Conservation (phyloP, 1,140 invertebrate species). For the Drosophila teissieri region DNA sequence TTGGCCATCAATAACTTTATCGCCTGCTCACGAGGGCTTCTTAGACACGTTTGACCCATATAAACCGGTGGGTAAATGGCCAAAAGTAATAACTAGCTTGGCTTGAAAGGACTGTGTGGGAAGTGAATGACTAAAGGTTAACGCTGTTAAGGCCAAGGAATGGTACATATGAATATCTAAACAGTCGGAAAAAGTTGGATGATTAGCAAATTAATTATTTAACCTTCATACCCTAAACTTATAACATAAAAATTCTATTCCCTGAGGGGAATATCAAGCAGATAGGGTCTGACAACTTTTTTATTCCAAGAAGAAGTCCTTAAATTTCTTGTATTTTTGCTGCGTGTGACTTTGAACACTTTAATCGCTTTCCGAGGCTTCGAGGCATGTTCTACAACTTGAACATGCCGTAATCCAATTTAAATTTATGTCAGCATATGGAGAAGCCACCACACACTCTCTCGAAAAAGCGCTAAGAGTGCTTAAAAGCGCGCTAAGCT, state of each 20-base stretch:
- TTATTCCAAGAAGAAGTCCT: not conserved
- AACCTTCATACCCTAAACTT: too few species aligned
- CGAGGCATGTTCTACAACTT: constrained; percentile 47
- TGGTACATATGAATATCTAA: not conserved
- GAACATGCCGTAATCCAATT: constrained; percentile 60
- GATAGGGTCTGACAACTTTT: too few species aligned
- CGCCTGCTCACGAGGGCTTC: constrained; percentile 41
- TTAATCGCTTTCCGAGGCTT: constrained; percentile 23
- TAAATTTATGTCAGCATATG: constrained; percentile 54
- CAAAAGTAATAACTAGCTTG: constrained; percentile 49
- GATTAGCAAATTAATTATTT: too few species aligned
- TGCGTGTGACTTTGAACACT: constrained; percentile 18
- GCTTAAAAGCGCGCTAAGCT: constrained; percentile 45
- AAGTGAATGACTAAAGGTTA: constrained; percentile 7
- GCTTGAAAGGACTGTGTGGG: constrained; percentile 14
- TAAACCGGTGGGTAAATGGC: constrained; percentile 13
- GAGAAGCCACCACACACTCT: constrained; percentile 6
- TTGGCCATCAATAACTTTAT: constrained; percentile 68
- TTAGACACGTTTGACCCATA: constrained; percentile 62
- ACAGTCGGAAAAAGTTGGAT: not conserved
- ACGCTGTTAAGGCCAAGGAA: not conserved
- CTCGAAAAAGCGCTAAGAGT: constrained; percentile 26
- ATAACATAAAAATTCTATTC: too few species aligned
- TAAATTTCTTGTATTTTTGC: not conserved
- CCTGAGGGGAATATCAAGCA: too few species aligned